Base-by-base conservation (phyloP, 2,888 invertebrate species). In the Drosophila merina region DNA sequence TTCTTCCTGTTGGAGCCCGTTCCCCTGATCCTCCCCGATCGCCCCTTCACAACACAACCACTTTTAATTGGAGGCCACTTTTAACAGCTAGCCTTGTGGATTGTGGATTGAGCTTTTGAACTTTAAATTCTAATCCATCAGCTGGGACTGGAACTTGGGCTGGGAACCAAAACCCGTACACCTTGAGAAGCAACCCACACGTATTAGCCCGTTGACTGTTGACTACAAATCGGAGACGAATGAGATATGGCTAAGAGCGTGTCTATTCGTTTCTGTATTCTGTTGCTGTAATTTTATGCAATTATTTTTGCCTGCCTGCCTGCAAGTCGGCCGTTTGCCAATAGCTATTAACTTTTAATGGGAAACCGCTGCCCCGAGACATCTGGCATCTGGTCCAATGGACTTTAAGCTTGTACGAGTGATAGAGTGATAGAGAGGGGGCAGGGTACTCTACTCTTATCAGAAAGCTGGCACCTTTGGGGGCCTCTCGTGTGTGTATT, bases 121-220 rank as follows among this genome's bases (percentile, higher is more conserved):
- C 77, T 85, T 87, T 72, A 72, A 76, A 72, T 74, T 74, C 68
- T 51, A 67, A 74, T 58, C 44, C 52, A 57, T 58, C 52, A 58
- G 59, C 58, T 69, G 69, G 48, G 12, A 5, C 20, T 5, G 40
- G 12, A 7, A 7, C 14, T 4, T 12, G 45, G 30, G 7, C 62
- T 60, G 63, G 60, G 64, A 62, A 71, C 68, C 73, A 75, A 67
- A 75, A 86, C 75, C 78, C 72, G 77, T 88, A 81, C 85, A 88
- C 85, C 85, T 85, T 85, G 85, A 86, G 36, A 20, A 20, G 33
- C 40, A 1, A 75, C 74, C 69, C 59, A 72, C 85, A 88, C 88
- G 75, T 38, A 30, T 26, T 48, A 20, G 20, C 20, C 20, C 20
- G 20, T 20, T 20, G 20, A 20, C 20, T 20, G 2, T 20, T 20